Conservation (phyloP, 2,113 vertebrate genomes). For the Erinaceus europaeus region DNA sequence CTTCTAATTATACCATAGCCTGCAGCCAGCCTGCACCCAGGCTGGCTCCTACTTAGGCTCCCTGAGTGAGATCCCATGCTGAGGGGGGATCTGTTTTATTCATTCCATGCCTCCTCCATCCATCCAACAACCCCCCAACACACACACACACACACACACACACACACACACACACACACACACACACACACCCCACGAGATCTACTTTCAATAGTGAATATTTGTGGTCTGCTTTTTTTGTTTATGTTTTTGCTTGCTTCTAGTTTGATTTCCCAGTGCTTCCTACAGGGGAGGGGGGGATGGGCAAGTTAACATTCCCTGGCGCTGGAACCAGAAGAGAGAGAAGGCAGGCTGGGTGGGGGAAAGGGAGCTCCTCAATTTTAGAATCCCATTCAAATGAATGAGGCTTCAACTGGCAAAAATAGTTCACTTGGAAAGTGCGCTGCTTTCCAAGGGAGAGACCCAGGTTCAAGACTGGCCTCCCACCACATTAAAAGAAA, state of each 20-base stretch:
- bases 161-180: background rate
- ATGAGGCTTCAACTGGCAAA: background rate
- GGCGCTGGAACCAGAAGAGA: background rate
- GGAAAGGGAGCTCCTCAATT: conserved; percentile 33
- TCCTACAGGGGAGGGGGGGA: conserved; percentile 1
- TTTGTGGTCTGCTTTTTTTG: conserved; percentile 19
- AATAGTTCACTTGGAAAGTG: too few relatives aligned
- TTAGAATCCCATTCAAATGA: conserved; percentile 44
- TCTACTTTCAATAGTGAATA: conserved; percentile 16
- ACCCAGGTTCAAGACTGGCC: too few relatives aligned
- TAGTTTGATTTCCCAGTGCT: conserved; percentile 48
- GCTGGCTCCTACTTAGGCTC: conserved; percentile 61
- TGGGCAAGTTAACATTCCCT: conserved; percentile 18
- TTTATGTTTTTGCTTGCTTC: conserved; percentile 27
- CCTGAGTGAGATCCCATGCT: conserved; percentile 12
- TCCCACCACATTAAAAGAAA: too few relatives aligned
- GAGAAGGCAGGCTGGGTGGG: too few relatives aligned
- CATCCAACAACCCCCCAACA: too few relatives aligned
- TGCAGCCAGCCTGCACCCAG: conserved; percentile 67
- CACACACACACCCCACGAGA: background rate
- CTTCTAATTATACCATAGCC: conserved; percentile 81
- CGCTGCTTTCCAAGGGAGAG: too few relatives aligned
- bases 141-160: background rate
- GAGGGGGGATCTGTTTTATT: conserved; percentile 33
- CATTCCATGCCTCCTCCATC: too few relatives aligned